Conservation (phyloP, 2,113 vertebrate genomes). For the Bostrychus sinensis region DNA sequence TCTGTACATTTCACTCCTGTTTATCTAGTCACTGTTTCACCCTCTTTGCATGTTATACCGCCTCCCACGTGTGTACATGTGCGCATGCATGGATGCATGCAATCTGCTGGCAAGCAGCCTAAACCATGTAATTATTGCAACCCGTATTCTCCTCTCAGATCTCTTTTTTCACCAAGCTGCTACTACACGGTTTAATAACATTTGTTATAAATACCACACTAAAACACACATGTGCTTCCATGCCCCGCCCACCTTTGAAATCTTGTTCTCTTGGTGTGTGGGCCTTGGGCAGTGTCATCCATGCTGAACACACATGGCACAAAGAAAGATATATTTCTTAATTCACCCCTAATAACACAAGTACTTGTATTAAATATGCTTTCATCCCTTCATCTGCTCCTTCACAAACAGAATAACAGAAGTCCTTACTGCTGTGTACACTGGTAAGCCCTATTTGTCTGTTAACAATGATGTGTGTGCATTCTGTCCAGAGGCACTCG, state of each 20-base stretch:
- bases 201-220: slow-evolving; percentile 1
- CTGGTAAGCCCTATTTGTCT: background rate
- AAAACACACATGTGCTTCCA: slow-evolving; percentile 10
- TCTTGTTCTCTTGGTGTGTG: background rate
- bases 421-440: slow-evolving; percentile 3
- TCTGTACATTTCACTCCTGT: slow-evolving; percentile 21
- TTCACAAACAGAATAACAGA: background rate
- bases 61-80: slow-evolving; percentile 45
- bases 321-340: background rate
- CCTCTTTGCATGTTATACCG: slow-evolving; percentile 44
- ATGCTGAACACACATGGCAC: slow-evolving; percentile 9
- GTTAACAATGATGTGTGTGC: slow-evolving; percentile 5
- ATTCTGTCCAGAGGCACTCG: slow-evolving; percentile 83
- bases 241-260: background rate
- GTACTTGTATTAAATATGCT: background rate
- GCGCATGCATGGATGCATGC: slow-evolving; percentile 31
- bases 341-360: background rate
- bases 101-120: slow-evolving; percentile 45
- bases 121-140: slow-evolving; percentile 65
- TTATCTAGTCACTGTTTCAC: slow-evolving; percentile 41
- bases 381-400: background rate
- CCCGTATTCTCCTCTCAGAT: slow-evolving; percentile 48
- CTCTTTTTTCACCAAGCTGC: slow-evolving; percentile 34
- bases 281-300: slow-evolving; percentile 6
- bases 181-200: slow-evolving; percentile 19